These are phyloP conservation scores for Euwallacea similis DNA, from an alignment of 1,140 invertebrate species.

Conservation along the genomic window DNA sequence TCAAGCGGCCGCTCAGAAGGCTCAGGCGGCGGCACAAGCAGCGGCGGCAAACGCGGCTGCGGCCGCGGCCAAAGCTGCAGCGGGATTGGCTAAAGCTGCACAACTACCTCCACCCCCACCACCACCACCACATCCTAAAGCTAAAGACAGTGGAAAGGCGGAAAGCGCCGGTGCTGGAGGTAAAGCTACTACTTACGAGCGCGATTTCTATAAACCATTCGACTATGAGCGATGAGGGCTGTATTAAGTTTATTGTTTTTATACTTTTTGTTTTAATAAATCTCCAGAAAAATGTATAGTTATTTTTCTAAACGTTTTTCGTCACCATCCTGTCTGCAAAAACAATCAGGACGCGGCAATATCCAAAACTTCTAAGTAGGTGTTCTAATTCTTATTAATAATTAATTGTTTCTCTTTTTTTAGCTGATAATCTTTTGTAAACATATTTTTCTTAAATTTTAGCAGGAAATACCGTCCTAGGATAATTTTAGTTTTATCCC, in stretches of 20 bases:
- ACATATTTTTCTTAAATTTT: slow-evolving; percentile 8
- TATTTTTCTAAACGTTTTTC: slow-evolving; percentile 31
- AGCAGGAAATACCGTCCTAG: slow-evolving; percentile 27
- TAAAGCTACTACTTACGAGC: slow-evolving; percentile 33
- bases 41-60: slow-evolving; percentile 60
- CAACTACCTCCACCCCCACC: slow-evolving; percentile 38
- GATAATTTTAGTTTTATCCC: slow-evolving; percentile 40
- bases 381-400: background rate
- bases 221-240: slow-evolving; percentile 34
- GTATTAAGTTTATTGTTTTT: slow-evolving; percentile 35
- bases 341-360: background rate
- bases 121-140: slow-evolving; percentile 29
- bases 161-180: slow-evolving; percentile 35
- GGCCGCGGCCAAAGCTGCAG: slow-evolving; percentile 58
- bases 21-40: slow-evolving; percentile 57
- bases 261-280: slow-evolving; percentile 40
- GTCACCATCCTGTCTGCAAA: slow-evolving; percentile 19
- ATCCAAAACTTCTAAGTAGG: background rate
- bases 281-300: slow-evolving; percentile 27
- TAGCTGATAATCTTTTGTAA: slow-evolving; percentile 10
- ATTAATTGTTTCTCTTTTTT: slow-evolving; percentile 7
- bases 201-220: slow-evolving; percentile 34
- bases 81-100: slow-evolving; percentile 44
- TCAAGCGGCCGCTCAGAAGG: slow-evolving; percentile 65
- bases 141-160: slow-evolving; percentile 10